These are phyloP conservation scores for Drosophila kuntzei DNA, from an alignment of 2,888 invertebrate genomes.

Conservation along the genomic window DNA sequence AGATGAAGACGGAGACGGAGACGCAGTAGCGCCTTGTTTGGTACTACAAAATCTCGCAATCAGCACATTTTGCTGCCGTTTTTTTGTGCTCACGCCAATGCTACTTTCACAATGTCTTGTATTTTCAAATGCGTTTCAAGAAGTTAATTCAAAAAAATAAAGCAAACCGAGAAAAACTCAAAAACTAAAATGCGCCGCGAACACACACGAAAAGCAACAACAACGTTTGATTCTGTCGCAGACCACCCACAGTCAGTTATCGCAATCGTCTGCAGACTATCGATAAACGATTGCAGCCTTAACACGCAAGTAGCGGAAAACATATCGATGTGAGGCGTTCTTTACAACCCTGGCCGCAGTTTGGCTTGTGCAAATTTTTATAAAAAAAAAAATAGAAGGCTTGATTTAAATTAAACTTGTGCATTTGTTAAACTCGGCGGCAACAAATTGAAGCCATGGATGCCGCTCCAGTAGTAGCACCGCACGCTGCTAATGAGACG, in stretches of 20 bases:
- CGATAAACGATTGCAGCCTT: conserved; percentile 30
- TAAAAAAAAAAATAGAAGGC: conserved; percentile 55
- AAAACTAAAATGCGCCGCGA: conserved; percentile 56
- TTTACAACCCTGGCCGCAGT: conserved; percentile 63
- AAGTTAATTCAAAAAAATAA: conserved; percentile 53
- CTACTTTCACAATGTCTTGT: background rate
- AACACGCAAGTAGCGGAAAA: conserved; percentile 18
- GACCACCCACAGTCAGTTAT: conserved; percentile 60
- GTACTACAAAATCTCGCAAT: conserved; percentile 30
- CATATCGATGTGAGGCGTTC: conserved; percentile 61
- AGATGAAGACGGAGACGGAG: conserved; percentile 20
- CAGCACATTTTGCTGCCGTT: conserved; percentile 48
- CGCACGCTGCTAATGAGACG: conserved; percentile 49
- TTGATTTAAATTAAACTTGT: conserved; percentile 59
- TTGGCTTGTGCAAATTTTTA: conserved; percentile 68
- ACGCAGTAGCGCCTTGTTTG: conserved; percentile 56
- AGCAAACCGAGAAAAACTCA: conserved; percentile 32
- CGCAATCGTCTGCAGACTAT: conserved; percentile 21
- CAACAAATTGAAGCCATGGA: conserved; percentile 57
- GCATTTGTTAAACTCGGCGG: conserved; percentile 40
- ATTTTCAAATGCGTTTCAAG: background rate
- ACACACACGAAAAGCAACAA: conserved; percentile 51
- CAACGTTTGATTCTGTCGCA: conserved; percentile 48
- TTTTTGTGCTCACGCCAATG: conserved; percentile 9
- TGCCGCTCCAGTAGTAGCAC: conserved; percentile 60